Base-by-base conservation (phyloP, 1,140 invertebrate species). In the Panonychus citri region DNA sequence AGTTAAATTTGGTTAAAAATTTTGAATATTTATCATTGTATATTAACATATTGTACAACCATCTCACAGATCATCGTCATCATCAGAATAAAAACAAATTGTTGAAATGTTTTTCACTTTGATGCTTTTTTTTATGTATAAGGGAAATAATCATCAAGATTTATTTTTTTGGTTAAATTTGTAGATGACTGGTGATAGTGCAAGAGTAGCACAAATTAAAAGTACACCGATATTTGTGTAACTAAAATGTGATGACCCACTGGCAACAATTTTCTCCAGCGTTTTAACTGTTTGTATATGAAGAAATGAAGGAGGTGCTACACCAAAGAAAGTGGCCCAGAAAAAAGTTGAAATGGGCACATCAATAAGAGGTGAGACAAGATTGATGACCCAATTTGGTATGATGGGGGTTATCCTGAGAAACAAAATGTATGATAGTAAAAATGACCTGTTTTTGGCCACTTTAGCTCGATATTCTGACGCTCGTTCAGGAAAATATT, bases 331-430 rank as follows among this genome's bases (percentile, higher is more conserved):
- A 59, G 95, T 99, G 56, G 94, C 95, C 46, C 93, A 62, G 57
- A 85, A 87, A 72, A 99, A 99, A 43, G 88, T 86, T 53, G 77
- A 60, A 43, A 97, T 68, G 21, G 91, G 89, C 25, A 99, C 91
- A 64, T 89, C 88, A 59, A 99, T 83, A 17, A 99, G 82, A 28
- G 95, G 95, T 59, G 93, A 86, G 3, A 85, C 80, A 61, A 99
- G 77, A 73, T 99, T 99, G 62, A 99, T 99, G 70, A 98, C 97
- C 95, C 95, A 99, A 71, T 99, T 99, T 5, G 95, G 95, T 56
- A 99, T 71, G 63, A 99, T 82, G 53, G 95, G 95, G 17, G 95
- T 98, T 58, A 98, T 85, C 61, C 95, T 77, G 43, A 98, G 74
- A 70, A 98, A 98, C 64, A 99, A 77, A 61, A 99, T 91, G 67